These are phyloP conservation scores for Orbicella faveolata DNA, from an alignment of 64 coral and sea anemone genomes.

Conservation along the genomic window DNA sequence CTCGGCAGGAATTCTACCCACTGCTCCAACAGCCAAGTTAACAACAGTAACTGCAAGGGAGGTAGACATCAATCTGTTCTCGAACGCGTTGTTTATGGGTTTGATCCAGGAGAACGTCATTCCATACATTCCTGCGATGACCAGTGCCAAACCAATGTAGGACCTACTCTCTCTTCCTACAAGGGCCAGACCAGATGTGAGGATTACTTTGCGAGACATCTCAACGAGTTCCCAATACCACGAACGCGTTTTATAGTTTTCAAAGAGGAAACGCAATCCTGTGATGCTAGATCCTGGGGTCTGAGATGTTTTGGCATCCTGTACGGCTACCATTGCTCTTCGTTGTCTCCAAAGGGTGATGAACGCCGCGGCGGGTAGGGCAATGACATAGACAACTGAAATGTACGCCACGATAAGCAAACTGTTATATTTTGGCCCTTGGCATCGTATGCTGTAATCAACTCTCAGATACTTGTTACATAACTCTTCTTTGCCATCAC, in stretches of 20 bases:
- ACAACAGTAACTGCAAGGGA: no score
- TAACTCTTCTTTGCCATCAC: not conserved
- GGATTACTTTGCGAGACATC: not conserved
- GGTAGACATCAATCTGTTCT: no score
- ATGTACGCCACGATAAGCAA: not conserved
- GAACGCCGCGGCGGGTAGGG: not conserved
- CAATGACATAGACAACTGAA: not conserved
- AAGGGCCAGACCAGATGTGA: not conserved
- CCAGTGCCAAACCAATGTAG: no score
- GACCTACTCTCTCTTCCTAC: not conserved
- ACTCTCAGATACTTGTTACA: slow-evolving; percentile 19
- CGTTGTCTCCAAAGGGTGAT: slow-evolving; percentile 13
- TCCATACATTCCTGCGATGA: no score
- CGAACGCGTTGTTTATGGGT: no score
- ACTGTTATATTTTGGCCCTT: not conserved
- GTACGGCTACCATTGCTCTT: not conserved
- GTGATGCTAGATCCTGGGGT: not conserved
- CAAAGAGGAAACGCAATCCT: not conserved
- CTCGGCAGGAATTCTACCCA: not conserved
- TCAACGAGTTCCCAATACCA: no score
- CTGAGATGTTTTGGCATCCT: not conserved
- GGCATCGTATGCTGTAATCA: slow-evolving; percentile 25
- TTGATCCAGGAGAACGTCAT: no score
- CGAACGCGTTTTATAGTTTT: not conserved
- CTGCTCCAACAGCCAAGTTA: no score